phyloP scores from a whole-genome alignment of 2,888 invertebrate genomes.

The Panopea generosa region DNA sequence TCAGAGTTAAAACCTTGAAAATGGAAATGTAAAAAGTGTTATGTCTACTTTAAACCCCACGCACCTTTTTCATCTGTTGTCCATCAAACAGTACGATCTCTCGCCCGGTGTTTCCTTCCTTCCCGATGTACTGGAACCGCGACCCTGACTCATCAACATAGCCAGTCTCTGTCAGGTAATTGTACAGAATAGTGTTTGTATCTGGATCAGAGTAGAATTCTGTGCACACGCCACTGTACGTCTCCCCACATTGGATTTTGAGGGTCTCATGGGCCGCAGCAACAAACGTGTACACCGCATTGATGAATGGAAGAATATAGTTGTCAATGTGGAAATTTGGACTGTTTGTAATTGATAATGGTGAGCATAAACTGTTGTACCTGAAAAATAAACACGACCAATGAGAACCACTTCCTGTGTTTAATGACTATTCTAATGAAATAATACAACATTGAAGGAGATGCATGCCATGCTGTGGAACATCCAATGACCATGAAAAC shows the following conservation, averaged over 20 bases:
- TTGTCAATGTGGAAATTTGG: constrained; percentile 69
- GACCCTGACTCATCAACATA: constrained; percentile 65
- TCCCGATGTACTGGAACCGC: constrained; percentile 70
- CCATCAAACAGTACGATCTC: constrained; percentile 64
- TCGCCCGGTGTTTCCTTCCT: constrained; percentile 71
- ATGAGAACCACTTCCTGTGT: neutral
- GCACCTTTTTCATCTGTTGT: constrained; percentile 51
- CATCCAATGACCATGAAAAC: too few species aligned
- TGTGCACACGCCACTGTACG: constrained; percentile 70
- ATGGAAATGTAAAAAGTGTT: too few species aligned
- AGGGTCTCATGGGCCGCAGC: constrained; percentile 82
- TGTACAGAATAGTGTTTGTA: constrained; percentile 63
- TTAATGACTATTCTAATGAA: too few species aligned
- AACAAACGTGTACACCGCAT: constrained; percentile 84
- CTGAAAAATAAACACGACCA: constrained; percentile 10
- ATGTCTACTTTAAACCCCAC: too few species aligned
- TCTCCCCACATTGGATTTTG: constrained; percentile 74
- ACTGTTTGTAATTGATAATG: constrained; percentile 42
- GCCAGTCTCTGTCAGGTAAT: constrained; percentile 68
- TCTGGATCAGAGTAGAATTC: constrained; percentile 63
- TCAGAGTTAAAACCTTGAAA: too few species aligned
- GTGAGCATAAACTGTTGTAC: constrained; percentile 25
- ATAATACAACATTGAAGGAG: too few species aligned
- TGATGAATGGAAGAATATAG: constrained; percentile 82
- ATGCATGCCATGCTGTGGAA: too few species aligned